These are phyloP conservation scores for Sebastes oblongus DNA, from an alignment of 2,797 vertebrate genomes.

Conservation along the genomic window DNA sequence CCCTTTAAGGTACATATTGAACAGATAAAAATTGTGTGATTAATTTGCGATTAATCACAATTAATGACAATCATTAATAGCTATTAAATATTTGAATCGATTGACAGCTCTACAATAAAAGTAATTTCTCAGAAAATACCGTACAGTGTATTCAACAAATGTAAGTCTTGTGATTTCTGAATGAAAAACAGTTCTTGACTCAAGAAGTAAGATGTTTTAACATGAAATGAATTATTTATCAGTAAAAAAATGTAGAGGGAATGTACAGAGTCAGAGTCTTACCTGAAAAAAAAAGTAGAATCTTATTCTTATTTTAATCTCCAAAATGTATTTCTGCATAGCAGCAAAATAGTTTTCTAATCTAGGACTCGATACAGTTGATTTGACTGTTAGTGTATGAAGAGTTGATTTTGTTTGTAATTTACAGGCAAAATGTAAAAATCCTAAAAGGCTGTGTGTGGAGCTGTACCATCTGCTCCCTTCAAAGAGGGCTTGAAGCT, in stretches of 20 bases:
- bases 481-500: slow-evolving; percentile 2
- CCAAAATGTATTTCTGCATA: not conserved
- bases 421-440: slow-evolving; percentile 10
- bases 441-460: not conserved
- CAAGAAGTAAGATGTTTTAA: not conserved
- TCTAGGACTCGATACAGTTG: not conserved
- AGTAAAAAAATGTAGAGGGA: not conserved
- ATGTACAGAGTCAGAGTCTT: not conserved
- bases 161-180: not conserved
- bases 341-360: not conserved
- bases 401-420: slow-evolving; percentile 3
- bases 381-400: not conserved
- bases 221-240: not conserved
- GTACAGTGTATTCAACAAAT: not conserved
- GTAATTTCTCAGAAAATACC: not conserved
- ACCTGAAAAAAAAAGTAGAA: not conserved
- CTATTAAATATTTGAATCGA: rapidly evolving
- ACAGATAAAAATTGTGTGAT: no score
- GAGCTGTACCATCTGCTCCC: slow-evolving; percentile 14
- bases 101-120: not conserved
- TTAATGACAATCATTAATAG: no score
- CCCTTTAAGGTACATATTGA: no score
- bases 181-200: not conserved
- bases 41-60: no score
- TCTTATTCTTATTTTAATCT: not conserved